Conservation (phyloP, 2,888 invertebrate species). For the Protophormia terraenovae region DNA sequence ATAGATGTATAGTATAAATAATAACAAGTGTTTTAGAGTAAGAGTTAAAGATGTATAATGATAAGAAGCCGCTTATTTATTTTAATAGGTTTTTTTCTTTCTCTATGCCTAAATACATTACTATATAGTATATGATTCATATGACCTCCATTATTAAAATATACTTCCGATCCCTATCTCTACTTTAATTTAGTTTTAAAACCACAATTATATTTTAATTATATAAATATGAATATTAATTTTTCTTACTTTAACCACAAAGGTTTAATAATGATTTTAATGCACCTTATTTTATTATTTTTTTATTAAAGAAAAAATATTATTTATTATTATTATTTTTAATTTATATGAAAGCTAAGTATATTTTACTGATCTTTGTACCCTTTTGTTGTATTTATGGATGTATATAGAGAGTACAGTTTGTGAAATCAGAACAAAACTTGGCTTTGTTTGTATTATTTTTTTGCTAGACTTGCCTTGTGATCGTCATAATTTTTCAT, state of each 20-base stretch:
- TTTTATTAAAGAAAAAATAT: conserved; percentile 40
- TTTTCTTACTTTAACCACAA: conserved; percentile 55
- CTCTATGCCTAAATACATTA: too few species aligned
- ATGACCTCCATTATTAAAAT: conserved; percentile 28
- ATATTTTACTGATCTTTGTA: conserved; percentile 58
- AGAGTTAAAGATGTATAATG: conserved; percentile 48
- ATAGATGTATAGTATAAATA: not conserved
- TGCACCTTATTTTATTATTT: conserved; percentile 55
- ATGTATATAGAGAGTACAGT: conserved; percentile 39
- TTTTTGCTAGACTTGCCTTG: conserved; percentile 3
- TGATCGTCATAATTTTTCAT: conserved; percentile 4
- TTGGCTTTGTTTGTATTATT: conserved; percentile 49
- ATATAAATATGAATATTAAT: not conserved
- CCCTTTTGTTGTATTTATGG: too few species aligned
- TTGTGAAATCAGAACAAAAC: conserved; percentile 58
- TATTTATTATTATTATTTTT: conserved; percentile 26
- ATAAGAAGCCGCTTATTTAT: conserved; percentile 47
- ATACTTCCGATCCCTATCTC: conserved; percentile 51
- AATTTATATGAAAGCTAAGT: not conserved
- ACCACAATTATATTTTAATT: conserved; percentile 50
- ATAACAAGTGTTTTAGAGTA: not conserved
- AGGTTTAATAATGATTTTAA: conserved; percentile 49
- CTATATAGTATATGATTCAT: conserved; percentile 46
- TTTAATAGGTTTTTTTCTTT: not conserved
- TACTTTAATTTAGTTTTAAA: conserved; percentile 24